Evolutionary conservation across 2,797 vertebrate species (phyloP), one percentile per base, ranked within the genome.

Genomic region (Sebastes hopkinsi): DNA sequence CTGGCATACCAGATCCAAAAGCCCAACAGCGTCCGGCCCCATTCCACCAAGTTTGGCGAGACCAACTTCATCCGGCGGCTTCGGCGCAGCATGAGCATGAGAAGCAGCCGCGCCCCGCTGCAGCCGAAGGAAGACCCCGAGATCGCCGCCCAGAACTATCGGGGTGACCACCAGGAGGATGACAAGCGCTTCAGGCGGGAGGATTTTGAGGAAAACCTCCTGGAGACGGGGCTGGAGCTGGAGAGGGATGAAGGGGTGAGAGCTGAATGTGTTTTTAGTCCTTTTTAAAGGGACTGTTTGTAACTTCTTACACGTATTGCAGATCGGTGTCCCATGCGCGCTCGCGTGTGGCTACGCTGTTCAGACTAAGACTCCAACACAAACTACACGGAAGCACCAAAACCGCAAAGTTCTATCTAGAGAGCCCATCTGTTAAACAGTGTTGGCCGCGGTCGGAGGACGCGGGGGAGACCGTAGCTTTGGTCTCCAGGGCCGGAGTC

Each of bases 151-250:
- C 88, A 94, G 0, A 96, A 97, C 10, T 92, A 95, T 2, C 94
- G 88, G 0, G 1, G 91, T 18, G 96, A 98, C 79, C 97, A 96
- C 79, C 95, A 97, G 0, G 98, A 99, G 61, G 97, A 99, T 0
- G 97, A 99, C 93, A 96, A 97, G 92, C 94, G 94, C 29, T 95
- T 96, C 80, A 96, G 94, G 46, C 90, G 97, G 67, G 96, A 97
- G 7, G 98, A 99, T 85, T 99, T 97, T 0, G 98, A 99, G 82
- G 95, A 96, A 18, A 98, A 98, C 88, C 97, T 99, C 0, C 86
- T 94, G 54, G 97, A 98, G 88, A 97, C 96, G 0, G 99, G 98
- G 18, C 95, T 99, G 77, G 96, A 99, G 94, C 92, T 99, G 92
- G 99, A 99, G 84, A 97, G 85, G 0, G 97, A 99, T 4, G 97